phyloP scores from a whole-genome alignment of 2,888 invertebrate genomes.

The Philaethria dido region DNA sequence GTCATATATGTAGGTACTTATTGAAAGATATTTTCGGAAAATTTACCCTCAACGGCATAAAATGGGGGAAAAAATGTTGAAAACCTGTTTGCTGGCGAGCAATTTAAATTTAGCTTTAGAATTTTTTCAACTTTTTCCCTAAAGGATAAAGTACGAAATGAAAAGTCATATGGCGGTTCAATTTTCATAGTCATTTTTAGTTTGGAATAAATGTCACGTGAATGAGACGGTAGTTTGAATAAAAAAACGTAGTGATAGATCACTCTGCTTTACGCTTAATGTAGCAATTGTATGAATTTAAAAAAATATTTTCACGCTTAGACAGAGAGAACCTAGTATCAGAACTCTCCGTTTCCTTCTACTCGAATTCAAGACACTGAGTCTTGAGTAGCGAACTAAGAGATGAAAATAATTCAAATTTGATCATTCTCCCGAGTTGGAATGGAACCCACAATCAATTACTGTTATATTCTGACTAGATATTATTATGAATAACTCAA shows the following conservation, averaged over 20 bases:
- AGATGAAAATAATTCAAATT: too few species aligned
- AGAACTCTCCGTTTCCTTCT: too few species aligned
- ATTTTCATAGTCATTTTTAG: constrained; percentile 2
- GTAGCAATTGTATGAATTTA: too few species aligned
- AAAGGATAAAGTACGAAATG: constrained; percentile 9
- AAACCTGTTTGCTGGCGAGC: not conserved
- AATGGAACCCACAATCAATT: too few species aligned
- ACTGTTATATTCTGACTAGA: too few species aligned
- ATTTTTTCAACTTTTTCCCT: constrained; percentile 12
- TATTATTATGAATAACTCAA: too few species aligned
- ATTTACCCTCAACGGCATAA: not conserved
- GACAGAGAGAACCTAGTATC: too few species aligned
- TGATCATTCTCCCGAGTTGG: too few species aligned
- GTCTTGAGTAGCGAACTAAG: too few species aligned
- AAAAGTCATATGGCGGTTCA: constrained; percentile 15
- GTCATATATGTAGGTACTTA: not conserved
- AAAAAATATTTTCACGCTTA: too few species aligned
- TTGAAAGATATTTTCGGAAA: not conserved
- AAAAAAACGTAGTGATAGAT: not conserved
- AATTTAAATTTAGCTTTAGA: constrained; percentile 13
- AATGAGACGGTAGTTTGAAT: not conserved
- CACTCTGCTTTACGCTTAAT: not conserved
- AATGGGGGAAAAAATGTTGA: constrained; percentile 1
- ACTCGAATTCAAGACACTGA: too few species aligned
- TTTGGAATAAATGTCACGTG: not conserved